Evolutionary conservation across 2,113 vertebrate genomes (phyloP), one percentile per base, ranked within the genome.

Genomic region (Pachypanchax playfairii): DNA sequence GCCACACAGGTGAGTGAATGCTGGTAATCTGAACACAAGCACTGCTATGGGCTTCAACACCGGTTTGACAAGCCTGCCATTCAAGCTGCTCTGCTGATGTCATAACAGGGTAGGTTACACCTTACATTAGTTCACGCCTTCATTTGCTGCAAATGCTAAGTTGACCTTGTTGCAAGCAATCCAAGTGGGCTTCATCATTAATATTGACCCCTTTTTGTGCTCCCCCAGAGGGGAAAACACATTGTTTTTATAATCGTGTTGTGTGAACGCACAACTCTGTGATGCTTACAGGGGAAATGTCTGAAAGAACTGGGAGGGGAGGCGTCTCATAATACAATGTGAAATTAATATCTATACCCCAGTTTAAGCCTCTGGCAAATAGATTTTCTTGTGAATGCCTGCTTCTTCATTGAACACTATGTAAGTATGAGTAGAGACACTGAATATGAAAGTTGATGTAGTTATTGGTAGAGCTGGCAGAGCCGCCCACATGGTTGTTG

Each of bases 61-160:
- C 74, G 82, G 82, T 89, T 83, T 86, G 83, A 83, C 82, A 3
- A 87, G 77, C 70, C 58, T 75, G 65, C 41, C 52, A 65, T 55
- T 38, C 46, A 43, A 70, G 46, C 46, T 25, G 25, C 33, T 2
- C 41, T 65, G 62, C 72, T 88, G 86, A 87, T 82, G 86, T 88
- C 83, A 86, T 61, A 48, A 24, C 53, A 64, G 13, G 41, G 17
- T 11, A 54, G 51, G 56, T 57, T 70, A 74, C 75, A 83, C 53
- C 52, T 70, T 36, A 26, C 48, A 25, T n/a, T 9, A 44, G 39
- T 35, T n/a, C 3, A 7, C 18, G 24, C 21, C 52, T 55, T 7
- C 29, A 21, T 9, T 13, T 20, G 21, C 11, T 22, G 18, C 20
- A 14, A 9, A 35, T 41, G 9, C 18, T 51, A 9, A 43, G n/a